A percentile compares a stretch with the other conserved stretches of the same genome.
phyloP scores from a whole-genome alignment of 2,888 invertebrate genomes.

The Anaspis maculata region DNA sequence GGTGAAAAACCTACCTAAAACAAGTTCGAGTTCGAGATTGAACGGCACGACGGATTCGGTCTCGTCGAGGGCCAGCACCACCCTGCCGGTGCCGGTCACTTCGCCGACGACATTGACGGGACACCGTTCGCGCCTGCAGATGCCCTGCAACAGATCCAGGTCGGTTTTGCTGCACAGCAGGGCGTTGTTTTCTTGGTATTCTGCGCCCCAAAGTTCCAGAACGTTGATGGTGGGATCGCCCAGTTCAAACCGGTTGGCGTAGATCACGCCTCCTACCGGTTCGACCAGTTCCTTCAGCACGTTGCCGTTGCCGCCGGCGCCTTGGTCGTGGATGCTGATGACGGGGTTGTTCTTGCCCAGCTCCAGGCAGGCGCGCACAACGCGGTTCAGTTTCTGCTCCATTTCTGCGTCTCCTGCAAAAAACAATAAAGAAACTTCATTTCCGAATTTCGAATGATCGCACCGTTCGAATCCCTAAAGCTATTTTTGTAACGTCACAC shows the following conservation, averaged over 20 bases:
- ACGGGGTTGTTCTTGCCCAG: constrained; percentile 77
- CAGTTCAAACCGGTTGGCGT: constrained; percentile 75
- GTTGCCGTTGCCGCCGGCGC: constrained; percentile 97
- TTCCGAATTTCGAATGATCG: too few relatives aligned
- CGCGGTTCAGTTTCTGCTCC: constrained; percentile 94
- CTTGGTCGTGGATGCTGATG: constrained; percentile 94
- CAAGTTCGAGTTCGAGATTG: constrained; percentile 79
- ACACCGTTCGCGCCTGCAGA: constrained; percentile 83
- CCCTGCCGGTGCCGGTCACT: constrained; percentile 77
- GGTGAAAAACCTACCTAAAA: too few relatives aligned
- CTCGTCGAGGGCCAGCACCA: constrained; percentile 59
- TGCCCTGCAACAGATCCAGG: constrained; percentile 53
- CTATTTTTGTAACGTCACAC: too few relatives aligned
- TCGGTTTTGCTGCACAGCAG: constrained; percentile 67
- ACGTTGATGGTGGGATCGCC: constrained; percentile 93
- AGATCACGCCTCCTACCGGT: constrained; percentile 87
- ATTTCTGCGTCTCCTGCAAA: constrained; percentile 81
- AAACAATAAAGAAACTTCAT: too few relatives aligned
- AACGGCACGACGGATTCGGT: constrained; percentile 60
- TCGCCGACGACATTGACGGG: constrained; percentile 88
- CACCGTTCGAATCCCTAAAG: too few relatives aligned
- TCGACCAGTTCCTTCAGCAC: constrained; percentile 95
- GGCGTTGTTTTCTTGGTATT: constrained; percentile 95
- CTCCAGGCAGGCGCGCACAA: constrained; percentile 88
- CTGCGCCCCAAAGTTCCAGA: constrained; percentile 95